Conservation (phyloP, 64 coral and sea anemone species). For the Pocillopora verrucosa region DNA sequence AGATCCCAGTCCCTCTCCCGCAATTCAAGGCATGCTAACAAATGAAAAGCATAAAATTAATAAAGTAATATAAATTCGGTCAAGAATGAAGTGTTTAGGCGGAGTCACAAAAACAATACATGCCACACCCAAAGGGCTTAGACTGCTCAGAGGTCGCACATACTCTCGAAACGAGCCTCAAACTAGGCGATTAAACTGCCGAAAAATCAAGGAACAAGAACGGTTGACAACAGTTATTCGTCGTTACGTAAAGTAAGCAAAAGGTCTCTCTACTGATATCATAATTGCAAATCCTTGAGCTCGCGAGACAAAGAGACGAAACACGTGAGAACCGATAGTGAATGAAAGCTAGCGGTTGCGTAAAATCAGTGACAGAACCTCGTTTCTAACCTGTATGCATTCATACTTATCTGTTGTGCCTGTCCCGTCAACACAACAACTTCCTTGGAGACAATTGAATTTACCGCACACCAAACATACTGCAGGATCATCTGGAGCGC, state of each 20-base stretch:
- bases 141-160: too few species aligned
- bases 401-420: conserved; percentile 54
- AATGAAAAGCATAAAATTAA: not conserved
- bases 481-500: conserved; percentile 85
- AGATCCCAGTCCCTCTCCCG: conserved; percentile 83
- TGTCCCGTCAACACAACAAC: conserved; percentile 52
- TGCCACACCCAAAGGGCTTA: too few species aligned
- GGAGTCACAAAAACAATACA: not conserved
- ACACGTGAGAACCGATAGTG: too few species aligned
- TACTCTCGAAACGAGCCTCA: too few species aligned
- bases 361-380: too few species aligned
- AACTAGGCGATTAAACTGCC: not conserved
- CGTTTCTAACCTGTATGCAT: conserved; percentile 69
- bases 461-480: conserved; percentile 95
- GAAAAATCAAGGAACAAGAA: not conserved
- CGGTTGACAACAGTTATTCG: not conserved
- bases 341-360: too few species aligned
- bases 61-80: not conserved
- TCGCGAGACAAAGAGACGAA: too few species aligned
- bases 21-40: conserved; percentile 81
- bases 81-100: not conserved
- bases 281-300: too few species aligned
- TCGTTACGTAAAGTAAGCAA: not conserved
- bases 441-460: conserved; percentile 87
- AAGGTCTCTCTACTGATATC: too few species aligned